Evolutionary conservation across 2,797 vertebrate genomes (phyloP).

Genomic region (Hoplostethus atlanticus): DNA sequence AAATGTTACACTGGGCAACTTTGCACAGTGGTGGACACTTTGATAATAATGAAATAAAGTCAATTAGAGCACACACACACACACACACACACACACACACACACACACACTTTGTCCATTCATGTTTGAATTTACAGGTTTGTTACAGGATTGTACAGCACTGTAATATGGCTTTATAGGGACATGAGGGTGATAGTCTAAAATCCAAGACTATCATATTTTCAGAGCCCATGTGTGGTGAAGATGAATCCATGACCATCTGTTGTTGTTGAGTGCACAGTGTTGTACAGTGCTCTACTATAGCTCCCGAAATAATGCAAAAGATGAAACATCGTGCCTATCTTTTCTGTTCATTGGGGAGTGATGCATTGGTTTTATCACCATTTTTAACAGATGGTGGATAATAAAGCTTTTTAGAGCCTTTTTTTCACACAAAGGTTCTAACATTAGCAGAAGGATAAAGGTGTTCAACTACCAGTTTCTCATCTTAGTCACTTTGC

Average conservation of each 20-base stretch:
- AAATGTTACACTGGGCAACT: background rate
- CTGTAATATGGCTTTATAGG: slow-evolving; percentile 1
- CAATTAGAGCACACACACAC: background rate
- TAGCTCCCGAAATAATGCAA: background rate
- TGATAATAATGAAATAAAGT: background rate
- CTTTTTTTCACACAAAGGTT: slow-evolving; percentile 16
- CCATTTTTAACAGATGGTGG: slow-evolving; percentile 10
- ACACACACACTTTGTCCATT: background rate
- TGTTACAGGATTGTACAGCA: background rate
- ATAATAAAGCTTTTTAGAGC: background rate
- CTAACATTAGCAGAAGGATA: slow-evolving; percentile 16
- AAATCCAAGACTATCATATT: slow-evolving; percentile 11
- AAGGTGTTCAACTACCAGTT: slow-evolving; percentile 18
- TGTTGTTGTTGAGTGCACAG: slow-evolving; percentile 14
- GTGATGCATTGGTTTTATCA: slow-evolving; percentile 11
- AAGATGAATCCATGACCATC: slow-evolving; percentile 20
- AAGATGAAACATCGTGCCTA: slow-evolving; percentile 10
- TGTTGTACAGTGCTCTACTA: background rate
- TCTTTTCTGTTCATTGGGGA: background rate
- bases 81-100: background rate
- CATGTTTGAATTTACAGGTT: background rate
- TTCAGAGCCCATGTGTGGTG: slow-evolving; percentile 5
- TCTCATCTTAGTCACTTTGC: background rate
- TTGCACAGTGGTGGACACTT: background rate
- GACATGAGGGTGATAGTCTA: slow-evolving; percentile 6